These are phyloP conservation scores for Myocastor coypus DNA, from an alignment of 2,113 vertebrate genomes.

Conservation along the genomic window DNA sequence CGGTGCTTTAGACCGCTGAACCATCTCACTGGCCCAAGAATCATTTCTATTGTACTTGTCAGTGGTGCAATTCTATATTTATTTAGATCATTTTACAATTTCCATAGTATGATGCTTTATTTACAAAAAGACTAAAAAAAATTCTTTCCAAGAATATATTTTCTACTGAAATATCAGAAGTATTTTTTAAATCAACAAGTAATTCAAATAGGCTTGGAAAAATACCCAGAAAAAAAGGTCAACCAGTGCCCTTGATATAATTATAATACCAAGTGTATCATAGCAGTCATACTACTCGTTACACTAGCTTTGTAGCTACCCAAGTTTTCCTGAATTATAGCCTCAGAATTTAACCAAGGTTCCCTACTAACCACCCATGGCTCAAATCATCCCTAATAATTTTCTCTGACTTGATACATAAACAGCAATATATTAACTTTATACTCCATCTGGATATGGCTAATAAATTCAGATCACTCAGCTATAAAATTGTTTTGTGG, in stretches of 20 bases:
- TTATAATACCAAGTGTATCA: constrained; percentile 51
- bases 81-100: constrained; percentile 26
- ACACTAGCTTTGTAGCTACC: constrained; percentile 67
- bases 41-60: background rate
- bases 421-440: constrained; percentile 74
- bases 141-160: constrained; percentile 38
- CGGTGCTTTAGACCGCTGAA: too few species aligned
- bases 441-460: constrained; percentile 68
- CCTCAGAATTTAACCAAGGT: constrained; percentile 75
- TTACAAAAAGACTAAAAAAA: constrained; percentile 8
- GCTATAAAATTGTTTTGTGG: constrained; percentile 78
- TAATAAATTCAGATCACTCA: constrained; percentile 75
- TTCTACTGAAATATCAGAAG: constrained; percentile 58
- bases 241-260: too few species aligned
- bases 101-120: constrained; percentile 37
- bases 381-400: constrained; percentile 74
- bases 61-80: constrained; percentile 40
- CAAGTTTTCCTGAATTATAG: constrained; percentile 70
- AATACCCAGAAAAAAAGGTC: too few species aligned
- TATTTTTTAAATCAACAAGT: constrained; percentile 65
- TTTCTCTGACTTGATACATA: constrained; percentile 73
- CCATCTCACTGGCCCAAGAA: background rate
- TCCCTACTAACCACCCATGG: constrained; percentile 45
- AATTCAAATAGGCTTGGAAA: background rate
- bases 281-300: constrained; percentile 57